These are phyloP conservation scores for Amphipyra tragopoginis DNA, from an alignment of 2,888 invertebrate species.

Conservation along the genomic window DNA sequence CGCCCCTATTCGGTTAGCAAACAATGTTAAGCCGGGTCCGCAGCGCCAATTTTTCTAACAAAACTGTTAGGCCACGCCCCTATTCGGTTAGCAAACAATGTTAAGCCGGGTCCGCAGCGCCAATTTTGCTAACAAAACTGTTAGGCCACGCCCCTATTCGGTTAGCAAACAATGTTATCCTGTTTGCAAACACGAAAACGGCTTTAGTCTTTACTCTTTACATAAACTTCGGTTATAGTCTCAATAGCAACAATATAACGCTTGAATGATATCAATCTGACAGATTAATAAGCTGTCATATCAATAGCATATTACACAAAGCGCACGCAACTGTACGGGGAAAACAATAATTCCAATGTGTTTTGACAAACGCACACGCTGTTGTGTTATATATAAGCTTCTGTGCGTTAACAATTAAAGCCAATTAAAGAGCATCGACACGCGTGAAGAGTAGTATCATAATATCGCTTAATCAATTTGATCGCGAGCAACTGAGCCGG, in stretches of 20 bases:
- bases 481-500: slow-evolving; percentile 74
- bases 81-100: too few relatives aligned
- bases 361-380: slow-evolving; percentile 39
- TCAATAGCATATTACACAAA: slow-evolving; percentile 3
- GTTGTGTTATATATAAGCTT: slow-evolving; percentile 21
- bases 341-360: slow-evolving; percentile 31
- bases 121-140: too few relatives aligned
- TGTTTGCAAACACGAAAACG: too few relatives aligned
- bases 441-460: slow-evolving; percentile 78
- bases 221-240: slow-evolving; percentile 54
- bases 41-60: too few relatives aligned
- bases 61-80: too few relatives aligned
- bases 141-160: too few relatives aligned
- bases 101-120: too few relatives aligned
- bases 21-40: too few relatives aligned
- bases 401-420: slow-evolving; percentile 72
- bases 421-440: slow-evolving; percentile 83
- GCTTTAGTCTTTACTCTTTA: slow-evolving; percentile 75
- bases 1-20: too few relatives aligned
- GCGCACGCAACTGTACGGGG: slow-evolving; percentile 28
- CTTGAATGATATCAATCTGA: slow-evolving; percentile 10
- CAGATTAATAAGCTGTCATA: slow-evolving; percentile 23
- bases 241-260: slow-evolving; percentile 9
- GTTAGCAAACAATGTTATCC: too few relatives aligned
- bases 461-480: slow-evolving; percentile 85